A percentile compares a stretch with the other conserved stretches of the same genome.
Evolutionary conservation across 2,113 vertebrate genomes (phyloP).

Genomic region (Hyla sarda): DNA sequence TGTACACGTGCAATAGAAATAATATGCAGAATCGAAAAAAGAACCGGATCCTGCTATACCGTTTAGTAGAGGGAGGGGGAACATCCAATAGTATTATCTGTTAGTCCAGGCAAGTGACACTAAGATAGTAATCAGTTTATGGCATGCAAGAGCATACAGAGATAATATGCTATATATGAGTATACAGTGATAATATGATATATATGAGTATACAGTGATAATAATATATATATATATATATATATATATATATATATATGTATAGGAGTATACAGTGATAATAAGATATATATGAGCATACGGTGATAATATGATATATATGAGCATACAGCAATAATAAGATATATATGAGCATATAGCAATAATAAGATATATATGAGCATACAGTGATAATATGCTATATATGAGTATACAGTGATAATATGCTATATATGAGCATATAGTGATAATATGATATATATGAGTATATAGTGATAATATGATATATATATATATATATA

Average conservation of each 20-base stretch:
- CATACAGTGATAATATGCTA: too few species aligned
- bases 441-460: too few species aligned
- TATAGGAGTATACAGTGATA: neutral
- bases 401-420: too few species aligned
- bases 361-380: neutral
- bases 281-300: neutral
- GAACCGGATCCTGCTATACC: constrained; percentile 75
- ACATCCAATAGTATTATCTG: constrained; percentile 79
- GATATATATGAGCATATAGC: too few species aligned
- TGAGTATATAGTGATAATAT: too few species aligned
- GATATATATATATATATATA: too few species aligned
- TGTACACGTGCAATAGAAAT: constrained; percentile 65
- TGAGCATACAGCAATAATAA: neutral
- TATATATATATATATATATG: neutral
- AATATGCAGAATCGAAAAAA: constrained; percentile 66
- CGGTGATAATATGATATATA: neutral
- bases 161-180: constrained; percentile 4
- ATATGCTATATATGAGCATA: too few species aligned
- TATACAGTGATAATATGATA: neutral
- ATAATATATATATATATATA: neutral
- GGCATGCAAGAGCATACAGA: neutral
- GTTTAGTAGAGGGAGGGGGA: constrained; percentile 77
- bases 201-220: neutral
- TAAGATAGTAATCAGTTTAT: constrained; percentile 69
- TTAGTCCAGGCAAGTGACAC: constrained; percentile 77